Evolutionary conservation across 2,888 invertebrate genomes (phyloP).

Genomic region (Plebejus melissa): DNA sequence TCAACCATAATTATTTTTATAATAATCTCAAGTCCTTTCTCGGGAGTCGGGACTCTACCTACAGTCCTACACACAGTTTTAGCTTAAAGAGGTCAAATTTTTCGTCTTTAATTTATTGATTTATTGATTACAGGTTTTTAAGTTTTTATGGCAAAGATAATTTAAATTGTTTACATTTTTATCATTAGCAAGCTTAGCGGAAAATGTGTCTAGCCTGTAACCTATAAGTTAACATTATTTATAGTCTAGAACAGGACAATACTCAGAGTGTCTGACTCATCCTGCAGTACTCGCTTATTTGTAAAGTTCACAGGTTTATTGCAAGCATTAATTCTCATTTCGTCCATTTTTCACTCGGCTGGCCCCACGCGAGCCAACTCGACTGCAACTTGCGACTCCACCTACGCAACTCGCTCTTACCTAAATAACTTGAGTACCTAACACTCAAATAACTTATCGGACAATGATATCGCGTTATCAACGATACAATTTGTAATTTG

Average conservation of each 20-base stretch:
- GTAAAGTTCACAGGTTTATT: slow-evolving; percentile 16
- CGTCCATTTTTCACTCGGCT: background rate
- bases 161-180: background rate
- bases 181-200: background rate
- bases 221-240: background rate
- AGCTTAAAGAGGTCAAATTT: too few species aligned
- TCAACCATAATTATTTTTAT: too few species aligned
- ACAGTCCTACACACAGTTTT: too few species aligned
- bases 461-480: slow-evolving; percentile 29
- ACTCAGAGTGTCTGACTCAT: background rate
- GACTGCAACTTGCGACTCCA: background rate
- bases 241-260: background rate
- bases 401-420: background rate
- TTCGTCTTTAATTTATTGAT: too few species aligned
- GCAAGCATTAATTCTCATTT: slow-evolving; percentile 7
- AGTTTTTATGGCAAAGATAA: background rate
- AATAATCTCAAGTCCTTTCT: too few species aligned
- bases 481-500: slow-evolving; percentile 24
- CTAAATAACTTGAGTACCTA: slow-evolving; percentile 6
- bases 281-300: background rate
- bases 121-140: background rate
- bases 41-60: too few species aligned
- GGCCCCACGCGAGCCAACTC: background rate
- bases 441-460: slow-evolving; percentile 25
- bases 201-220: background rate